A percentile compares a stretch with the other conserved stretches of the same genome.
Evolutionary conservation across 2,888 invertebrate species (phyloP).

Genomic region (Eupithecia exiguata): DNA sequence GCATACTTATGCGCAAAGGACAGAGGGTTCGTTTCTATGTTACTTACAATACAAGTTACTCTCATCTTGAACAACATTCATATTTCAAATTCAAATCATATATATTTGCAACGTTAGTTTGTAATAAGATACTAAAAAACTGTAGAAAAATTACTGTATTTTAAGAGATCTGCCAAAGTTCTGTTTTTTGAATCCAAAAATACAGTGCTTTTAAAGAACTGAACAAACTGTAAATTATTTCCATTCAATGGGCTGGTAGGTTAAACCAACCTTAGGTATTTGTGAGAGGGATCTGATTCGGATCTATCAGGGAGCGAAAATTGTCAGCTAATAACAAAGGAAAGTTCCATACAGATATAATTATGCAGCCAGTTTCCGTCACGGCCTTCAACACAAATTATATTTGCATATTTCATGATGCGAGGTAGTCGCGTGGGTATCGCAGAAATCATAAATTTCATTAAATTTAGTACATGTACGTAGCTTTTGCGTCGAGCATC

Average conservation of each 20-base stretch:
- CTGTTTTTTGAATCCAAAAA: too few species aligned
- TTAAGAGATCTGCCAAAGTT: too few species aligned
- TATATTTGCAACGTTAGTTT: too few species aligned
- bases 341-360: neutral
- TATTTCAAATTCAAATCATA: too few species aligned
- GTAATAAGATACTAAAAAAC: too few species aligned
- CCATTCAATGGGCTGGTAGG: too few species aligned
- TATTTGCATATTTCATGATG: constrained; percentile 37
- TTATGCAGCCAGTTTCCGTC: constrained; percentile 17
- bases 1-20: neutral
- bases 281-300: neutral
- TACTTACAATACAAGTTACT: neutral
- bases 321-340: neutral
- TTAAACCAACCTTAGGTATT: neutral
- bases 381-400: constrained; percentile 26
- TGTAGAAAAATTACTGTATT: too few species aligned
- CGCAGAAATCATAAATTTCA: constrained; percentile 11
- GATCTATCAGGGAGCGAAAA: neutral
- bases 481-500: neutral
- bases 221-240: too few species aligned
- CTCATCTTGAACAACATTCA: too few species aligned
- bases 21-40: neutral
- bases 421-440: constrained; percentile 6
- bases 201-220: too few species aligned
- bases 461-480: neutral